A percentile compares a stretch with the other conserved stretches of the same genome.
Conservation (phyloP, 2,888 invertebrate species). For the Adineta ricciae region DNA sequence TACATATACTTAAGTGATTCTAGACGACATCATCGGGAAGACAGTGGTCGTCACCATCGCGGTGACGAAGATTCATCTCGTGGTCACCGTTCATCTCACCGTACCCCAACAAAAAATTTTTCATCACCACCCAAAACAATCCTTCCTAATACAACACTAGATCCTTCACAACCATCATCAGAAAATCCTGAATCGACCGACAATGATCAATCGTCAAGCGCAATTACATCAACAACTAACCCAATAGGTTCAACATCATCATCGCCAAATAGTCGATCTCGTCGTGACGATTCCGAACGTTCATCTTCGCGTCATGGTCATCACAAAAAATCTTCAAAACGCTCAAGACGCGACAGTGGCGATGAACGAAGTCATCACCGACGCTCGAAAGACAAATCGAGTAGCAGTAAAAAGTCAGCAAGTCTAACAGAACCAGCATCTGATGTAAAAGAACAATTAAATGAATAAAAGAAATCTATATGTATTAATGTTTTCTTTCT, state of each 20-base stretch:
- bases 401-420: neutral
- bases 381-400: slow-evolving; percentile 7
- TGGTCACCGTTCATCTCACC: neutral
- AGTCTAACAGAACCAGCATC: neutral
- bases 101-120: neutral
- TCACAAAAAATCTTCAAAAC: slow-evolving; percentile 11
- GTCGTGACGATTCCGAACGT: neutral
- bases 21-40: slow-evolving; percentile 17
- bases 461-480: neutral
- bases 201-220: neutral
- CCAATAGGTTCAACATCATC: neutral
- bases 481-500: neutral
- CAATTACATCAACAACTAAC: neutral
- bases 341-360: neutral
- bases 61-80: neutral
- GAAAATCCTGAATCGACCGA: neutral
- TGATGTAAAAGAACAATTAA: neutral
- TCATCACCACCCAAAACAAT: neutral
- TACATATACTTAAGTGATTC: neutral
- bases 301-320: slow-evolving; percentile 6
- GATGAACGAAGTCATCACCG: slow-evolving; percentile 13
- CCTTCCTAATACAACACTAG: neutral
- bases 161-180: neutral
- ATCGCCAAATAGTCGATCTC: neutral
- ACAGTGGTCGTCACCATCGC: neutral